Evolutionary conservation across 1,140 invertebrate genomes (phyloP).

Genomic region (Lasaia peninsularis): DNA sequence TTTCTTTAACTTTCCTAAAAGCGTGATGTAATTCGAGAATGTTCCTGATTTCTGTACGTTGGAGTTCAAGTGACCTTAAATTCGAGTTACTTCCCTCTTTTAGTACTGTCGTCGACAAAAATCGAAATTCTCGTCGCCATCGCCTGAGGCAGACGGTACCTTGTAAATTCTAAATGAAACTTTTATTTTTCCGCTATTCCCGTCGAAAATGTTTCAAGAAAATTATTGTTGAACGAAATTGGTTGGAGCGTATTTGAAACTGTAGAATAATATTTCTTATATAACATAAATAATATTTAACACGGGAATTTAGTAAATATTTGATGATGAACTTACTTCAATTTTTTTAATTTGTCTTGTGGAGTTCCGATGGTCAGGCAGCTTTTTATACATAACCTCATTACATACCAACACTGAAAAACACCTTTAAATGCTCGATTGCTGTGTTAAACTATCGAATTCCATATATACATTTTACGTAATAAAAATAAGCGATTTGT

Average conservation of each 20-base stretch:
- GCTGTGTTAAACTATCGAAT: no score
- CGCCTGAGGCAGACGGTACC: slow-evolving; percentile 17
- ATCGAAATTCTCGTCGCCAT: slow-evolving; percentile 23
- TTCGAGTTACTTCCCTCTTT: slow-evolving; percentile 27
- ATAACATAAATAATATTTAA: no score
- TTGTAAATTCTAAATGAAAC: slow-evolving; percentile 36
- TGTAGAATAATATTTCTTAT: neutral
- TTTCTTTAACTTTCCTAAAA: neutral
- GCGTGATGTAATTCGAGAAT: slow-evolving; percentile 13
- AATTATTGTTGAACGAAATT: slow-evolving; percentile 7
- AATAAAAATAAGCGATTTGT: no score
- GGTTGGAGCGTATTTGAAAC: neutral
- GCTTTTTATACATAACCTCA: no score
- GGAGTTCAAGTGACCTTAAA: slow-evolving; percentile 21
- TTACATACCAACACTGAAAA: no score
- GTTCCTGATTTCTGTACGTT: slow-evolving; percentile 12
- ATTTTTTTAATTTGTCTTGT: no score
- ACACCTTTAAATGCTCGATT: no score
- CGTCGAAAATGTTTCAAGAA: slow-evolving; percentile 16
- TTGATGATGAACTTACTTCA: no score
- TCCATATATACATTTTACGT: no score
- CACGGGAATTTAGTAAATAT: no score
- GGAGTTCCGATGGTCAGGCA: no score
- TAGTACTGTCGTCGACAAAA: slow-evolving; percentile 28
- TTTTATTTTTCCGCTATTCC: slow-evolving; percentile 26